phyloP scores from a whole-genome alignment of 2,797 vertebrate genomes.

The Hybognathus amarus region DNA sequence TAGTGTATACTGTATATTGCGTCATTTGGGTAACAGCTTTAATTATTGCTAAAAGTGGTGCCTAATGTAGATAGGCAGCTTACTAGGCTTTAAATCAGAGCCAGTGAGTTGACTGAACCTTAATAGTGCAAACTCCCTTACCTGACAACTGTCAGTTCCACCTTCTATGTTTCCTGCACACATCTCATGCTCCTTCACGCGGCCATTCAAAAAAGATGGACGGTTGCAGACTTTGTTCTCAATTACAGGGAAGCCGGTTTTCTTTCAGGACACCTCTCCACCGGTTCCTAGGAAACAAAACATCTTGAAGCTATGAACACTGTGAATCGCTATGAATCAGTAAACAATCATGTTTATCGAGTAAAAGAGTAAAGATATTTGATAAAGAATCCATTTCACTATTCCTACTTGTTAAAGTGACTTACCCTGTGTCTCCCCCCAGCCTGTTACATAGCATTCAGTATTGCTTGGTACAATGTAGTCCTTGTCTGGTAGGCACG shows the following conservation, averaged over 20 bases:
- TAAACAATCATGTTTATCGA: background rate
- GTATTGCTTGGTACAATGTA: conserved; percentile 82
- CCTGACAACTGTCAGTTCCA: conserved; percentile 92
- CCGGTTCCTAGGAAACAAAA: conserved; percentile 76
- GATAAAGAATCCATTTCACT: background rate
- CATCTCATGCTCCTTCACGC: conserved; percentile 83
- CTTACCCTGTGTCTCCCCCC: conserved; percentile 92
- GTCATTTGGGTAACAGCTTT: no score
- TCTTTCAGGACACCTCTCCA: conserved; percentile 87
- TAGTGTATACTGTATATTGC: no score
- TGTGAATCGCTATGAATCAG: background rate
- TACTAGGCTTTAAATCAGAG: background rate
- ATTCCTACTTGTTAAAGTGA: background rate
- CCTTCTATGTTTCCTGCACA: conserved; percentile 91
- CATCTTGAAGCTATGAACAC: background rate
- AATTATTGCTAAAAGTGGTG: background rate
- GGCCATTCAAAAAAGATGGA: conserved; percentile 79
- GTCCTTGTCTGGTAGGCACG: conserved; percentile 86
- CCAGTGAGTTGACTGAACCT: background rate
- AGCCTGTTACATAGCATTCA: conserved; percentile 91
- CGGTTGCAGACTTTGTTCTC: conserved; percentile 95
- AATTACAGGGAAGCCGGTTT: conserved; percentile 90
- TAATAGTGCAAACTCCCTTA: conserved; percentile 62
- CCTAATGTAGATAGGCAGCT: background rate
- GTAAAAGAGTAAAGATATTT: background rate